Evolutionary conservation across 2,113 vertebrate genomes (phyloP).

Genomic region (Orycteropus afer): DNA sequence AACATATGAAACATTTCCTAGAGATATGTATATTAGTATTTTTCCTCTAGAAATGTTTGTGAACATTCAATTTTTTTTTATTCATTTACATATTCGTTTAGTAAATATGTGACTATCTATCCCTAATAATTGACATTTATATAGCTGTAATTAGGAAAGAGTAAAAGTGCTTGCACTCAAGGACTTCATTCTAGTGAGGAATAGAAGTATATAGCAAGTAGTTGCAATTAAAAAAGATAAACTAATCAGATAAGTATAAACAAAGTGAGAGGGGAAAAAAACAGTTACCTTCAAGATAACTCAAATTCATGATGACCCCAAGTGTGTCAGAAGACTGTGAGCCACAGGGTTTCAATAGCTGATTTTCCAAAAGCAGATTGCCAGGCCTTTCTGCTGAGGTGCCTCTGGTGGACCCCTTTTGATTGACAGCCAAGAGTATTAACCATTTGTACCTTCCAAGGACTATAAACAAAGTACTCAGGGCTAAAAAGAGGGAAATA

Average conservation of each 20-base stretch:
- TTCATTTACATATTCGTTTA: background rate
- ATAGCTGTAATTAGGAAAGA: background rate
- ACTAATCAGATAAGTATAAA: background rate
- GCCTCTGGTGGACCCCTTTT: background rate
- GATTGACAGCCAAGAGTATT: background rate
- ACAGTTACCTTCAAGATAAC: background rate
- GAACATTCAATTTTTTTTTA: conserved; percentile 2
- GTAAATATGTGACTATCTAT: background rate
- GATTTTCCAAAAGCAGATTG: background rate
- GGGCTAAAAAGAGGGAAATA: conserved; percentile 6
- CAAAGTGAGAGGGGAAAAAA: background rate
- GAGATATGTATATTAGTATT: background rate
- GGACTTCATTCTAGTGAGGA: background rate
- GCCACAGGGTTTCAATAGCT: background rate
- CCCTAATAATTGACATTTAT: background rate
- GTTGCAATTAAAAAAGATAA: background rate
- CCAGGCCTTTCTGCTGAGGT: background rate
- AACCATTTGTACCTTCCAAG: background rate
- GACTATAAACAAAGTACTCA: background rate
- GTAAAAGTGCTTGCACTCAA: background rate
- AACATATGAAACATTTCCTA: background rate
- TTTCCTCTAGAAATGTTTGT: conserved; percentile 25
- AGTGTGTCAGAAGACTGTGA: background rate
- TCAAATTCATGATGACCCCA: too few species aligned
- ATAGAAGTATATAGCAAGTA: background rate